These are phyloP conservation scores for Etheostoma cragini DNA, from an alignment of 2,113 vertebrate species.

Conservation along the genomic window DNA sequence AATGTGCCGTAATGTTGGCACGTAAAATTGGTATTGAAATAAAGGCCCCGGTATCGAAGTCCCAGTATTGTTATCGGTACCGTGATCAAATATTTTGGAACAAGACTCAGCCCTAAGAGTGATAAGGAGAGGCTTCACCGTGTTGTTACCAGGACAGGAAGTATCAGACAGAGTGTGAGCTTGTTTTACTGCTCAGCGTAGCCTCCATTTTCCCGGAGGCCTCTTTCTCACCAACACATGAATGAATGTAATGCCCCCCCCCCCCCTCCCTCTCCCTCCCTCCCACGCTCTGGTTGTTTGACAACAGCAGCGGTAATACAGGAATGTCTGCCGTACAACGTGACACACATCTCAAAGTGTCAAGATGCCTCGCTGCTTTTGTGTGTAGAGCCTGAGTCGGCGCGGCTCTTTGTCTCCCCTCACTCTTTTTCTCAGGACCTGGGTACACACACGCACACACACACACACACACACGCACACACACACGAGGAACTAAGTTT, in stretches of 20 bases:
- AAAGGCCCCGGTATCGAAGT: too few species aligned
- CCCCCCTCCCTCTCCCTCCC: not conserved
- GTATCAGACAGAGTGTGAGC: not conserved
- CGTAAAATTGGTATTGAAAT: too few species aligned
- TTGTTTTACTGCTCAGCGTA: slow-evolving; percentile 25
- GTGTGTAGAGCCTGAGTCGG: slow-evolving; percentile 35
- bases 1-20: too few species aligned
- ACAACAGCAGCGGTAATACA: slow-evolving; percentile 70
- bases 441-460: slow-evolving; percentile 3
- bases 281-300: slow-evolving; percentile 60
- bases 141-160: not conserved
- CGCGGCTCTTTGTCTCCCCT: slow-evolving; percentile 32
- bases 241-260: slow-evolving; percentile 26
- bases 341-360: slow-evolving; percentile 76
- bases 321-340: slow-evolving; percentile 77
- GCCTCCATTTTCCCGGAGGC: slow-evolving; percentile 32
- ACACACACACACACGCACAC: too few species aligned
- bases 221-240: slow-evolving; percentile 48
- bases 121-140: not conserved
- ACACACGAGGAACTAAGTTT: not conserved
- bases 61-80: too few species aligned
- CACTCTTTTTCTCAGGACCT: not conserved
- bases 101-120: not conserved
- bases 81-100: too few species aligned
- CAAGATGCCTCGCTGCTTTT: slow-evolving; percentile 40